Evolutionary conservation across 2,797 vertebrate genomes (phyloP).

Genomic region (Setipinna tenuifilis): DNA sequence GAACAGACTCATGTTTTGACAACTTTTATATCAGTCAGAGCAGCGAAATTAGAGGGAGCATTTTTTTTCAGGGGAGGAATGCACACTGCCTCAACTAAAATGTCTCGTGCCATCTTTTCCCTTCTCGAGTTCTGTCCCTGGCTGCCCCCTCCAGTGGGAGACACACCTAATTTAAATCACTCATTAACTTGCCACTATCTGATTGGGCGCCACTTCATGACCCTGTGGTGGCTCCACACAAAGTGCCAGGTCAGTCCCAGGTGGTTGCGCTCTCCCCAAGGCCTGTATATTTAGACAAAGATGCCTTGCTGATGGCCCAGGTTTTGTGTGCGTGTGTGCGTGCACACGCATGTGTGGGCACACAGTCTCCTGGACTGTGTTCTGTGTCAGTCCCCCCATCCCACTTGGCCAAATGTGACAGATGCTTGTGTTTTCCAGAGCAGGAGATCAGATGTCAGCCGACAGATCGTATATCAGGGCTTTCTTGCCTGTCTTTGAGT

Average conservation of each 20-base stretch:
- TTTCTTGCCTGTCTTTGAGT: conserved; percentile 45
- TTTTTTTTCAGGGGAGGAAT: neutral
- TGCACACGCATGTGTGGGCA: conserved; percentile 47
- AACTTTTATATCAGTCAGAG: conserved; percentile 21
- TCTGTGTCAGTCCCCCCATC: conserved; percentile 55
- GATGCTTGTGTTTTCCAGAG: conserved; percentile 64
- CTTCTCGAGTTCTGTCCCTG: neutral
- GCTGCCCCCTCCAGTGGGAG: neutral
- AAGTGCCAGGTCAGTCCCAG: conserved; percentile 65
- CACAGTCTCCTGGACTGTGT: conserved; percentile 53
- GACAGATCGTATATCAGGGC: conserved; percentile 62
- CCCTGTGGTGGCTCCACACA: conserved; percentile 63
- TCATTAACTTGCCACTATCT: conserved; percentile 12
- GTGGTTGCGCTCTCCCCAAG: conserved; percentile 69
- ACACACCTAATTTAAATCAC: neutral
- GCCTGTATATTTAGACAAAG: conserved; percentile 77
- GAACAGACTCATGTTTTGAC: conserved; percentile 20
- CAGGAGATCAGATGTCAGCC: conserved; percentile 64
- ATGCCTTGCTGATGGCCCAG: conserved; percentile 58
- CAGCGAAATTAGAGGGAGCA: conserved; percentile 9
- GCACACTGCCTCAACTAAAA: conserved; percentile 2
- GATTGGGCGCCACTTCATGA: neutral
- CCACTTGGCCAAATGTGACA: conserved; percentile 54
- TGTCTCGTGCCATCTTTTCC: neutral
- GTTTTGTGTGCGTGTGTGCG: conserved; percentile 44